Evolutionary conservation across 2,888 invertebrate species (phyloP).

Genomic region (Aethes cnicana): DNA sequence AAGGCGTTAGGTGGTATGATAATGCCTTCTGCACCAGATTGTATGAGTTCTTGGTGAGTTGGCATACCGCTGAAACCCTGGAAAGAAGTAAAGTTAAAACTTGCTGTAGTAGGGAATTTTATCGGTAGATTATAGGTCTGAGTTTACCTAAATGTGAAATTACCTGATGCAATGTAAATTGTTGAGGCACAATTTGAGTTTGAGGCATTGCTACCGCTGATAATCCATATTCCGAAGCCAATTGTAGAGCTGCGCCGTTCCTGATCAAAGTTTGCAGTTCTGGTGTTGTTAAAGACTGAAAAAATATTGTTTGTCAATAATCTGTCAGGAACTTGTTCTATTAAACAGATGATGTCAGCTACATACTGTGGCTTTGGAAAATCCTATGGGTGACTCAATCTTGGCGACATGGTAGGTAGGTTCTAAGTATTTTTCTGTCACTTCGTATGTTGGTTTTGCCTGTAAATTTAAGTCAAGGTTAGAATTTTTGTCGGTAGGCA

Average conservation of each 20-base stretch:
- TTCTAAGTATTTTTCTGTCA: conserved; percentile 67
- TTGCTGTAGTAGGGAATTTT: neutral
- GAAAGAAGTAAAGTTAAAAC: conserved; percentile 23
- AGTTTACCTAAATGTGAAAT: neutral
- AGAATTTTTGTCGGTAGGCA: no score
- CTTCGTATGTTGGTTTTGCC: conserved; percentile 63
- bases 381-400: conserved; percentile 66
- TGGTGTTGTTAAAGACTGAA: conserved; percentile 56
- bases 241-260: conserved; percentile 67
- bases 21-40: conserved; percentile 61
- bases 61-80: conserved; percentile 57
- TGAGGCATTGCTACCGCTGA: conserved; percentile 68
- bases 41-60: conserved; percentile 59
- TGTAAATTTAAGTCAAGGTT: no score
- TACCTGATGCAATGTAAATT: conserved; percentile 55
- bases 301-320: neutral
- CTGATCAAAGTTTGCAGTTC: conserved; percentile 67
- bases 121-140: neutral
- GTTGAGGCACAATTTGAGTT: conserved; percentile 60
- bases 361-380: conserved; percentile 65
- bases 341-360: neutral
- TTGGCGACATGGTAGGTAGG: conserved; percentile 54
- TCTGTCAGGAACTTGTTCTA: neutral
- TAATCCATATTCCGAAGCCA: conserved; percentile 67
- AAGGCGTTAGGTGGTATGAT: conserved; percentile 68